Evolutionary conservation across 2,797 vertebrate genomes (phyloP).

Genomic region (Myotis daubentonii): DNA sequence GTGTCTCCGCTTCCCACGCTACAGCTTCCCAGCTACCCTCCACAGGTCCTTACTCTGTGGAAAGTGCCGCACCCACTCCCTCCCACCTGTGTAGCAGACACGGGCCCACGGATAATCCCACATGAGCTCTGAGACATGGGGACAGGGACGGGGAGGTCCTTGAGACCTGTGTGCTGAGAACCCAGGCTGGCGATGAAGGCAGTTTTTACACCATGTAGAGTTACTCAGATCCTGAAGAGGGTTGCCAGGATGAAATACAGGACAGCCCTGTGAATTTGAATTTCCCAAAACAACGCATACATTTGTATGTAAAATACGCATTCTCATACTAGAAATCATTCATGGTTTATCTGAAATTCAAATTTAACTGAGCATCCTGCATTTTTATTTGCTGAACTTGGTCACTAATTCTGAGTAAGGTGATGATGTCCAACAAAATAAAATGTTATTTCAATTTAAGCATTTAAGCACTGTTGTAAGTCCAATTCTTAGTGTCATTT

Average conservation of each 20-base stretch:
- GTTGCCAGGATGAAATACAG: neutral
- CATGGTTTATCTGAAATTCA: slow-evolving; percentile 10
- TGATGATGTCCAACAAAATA: neutral
- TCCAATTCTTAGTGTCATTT: neutral
- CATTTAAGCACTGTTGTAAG: neutral
- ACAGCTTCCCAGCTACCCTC: neutral
- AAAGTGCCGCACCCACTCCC: neutral
- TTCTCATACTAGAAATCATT: neutral
- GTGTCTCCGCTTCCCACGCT: neutral
- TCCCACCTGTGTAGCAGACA: neutral
- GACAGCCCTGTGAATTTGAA: neutral
- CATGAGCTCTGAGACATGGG: neutral
- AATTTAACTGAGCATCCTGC: neutral
- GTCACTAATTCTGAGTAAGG: neutral
- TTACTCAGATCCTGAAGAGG: neutral
- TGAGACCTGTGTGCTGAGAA: neutral
- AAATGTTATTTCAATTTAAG: neutral
- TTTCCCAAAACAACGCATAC: neutral
- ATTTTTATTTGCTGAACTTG: slow-evolving; percentile 35
- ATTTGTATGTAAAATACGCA: neutral
- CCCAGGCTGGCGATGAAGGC: neutral
- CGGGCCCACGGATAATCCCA: neutral
- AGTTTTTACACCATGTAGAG: neutral
- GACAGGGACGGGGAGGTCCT: too few species aligned
- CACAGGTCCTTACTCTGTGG: neutral